Evolutionary conservation across 1,140 invertebrate species (phyloP).

Genomic region (Littorina saxatilis): DNA sequence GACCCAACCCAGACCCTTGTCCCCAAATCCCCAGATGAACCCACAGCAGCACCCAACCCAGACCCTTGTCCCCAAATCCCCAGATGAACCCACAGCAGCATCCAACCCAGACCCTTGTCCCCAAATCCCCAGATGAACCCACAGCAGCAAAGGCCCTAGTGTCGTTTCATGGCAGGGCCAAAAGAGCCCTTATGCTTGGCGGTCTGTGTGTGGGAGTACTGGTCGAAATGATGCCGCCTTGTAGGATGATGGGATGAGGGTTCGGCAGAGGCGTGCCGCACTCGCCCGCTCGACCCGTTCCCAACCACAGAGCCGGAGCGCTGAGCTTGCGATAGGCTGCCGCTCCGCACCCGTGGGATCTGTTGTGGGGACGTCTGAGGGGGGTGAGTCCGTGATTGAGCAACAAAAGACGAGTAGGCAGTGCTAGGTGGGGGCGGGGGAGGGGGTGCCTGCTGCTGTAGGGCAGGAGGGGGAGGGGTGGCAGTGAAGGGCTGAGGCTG

Average conservation of each 20-base stretch:
- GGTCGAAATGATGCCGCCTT: background rate
- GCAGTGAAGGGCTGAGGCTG: conserved; percentile 21
- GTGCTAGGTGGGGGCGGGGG: conserved; percentile 31
- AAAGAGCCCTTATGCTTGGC: background rate
- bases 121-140: too few relatives aligned
- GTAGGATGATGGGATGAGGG: background rate
- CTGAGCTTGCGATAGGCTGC: background rate
- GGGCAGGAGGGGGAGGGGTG: too few relatives aligned
- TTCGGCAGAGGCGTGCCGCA: background rate
- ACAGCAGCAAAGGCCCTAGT: background rate
- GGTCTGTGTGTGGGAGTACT: background rate
- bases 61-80: too few relatives aligned
- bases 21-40: too few relatives aligned
- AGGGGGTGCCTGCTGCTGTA: conserved; percentile 11
- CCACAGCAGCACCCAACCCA: too few relatives aligned
- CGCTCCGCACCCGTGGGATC: background rate
- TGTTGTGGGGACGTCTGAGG: background rate
- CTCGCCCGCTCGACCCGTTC: background rate
- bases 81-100: too few relatives aligned
- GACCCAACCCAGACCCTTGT: too few relatives aligned
- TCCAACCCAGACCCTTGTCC: too few relatives aligned
- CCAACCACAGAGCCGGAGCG: background rate
- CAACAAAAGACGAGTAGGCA: conserved; percentile 29
- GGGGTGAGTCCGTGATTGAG: conserved; percentile 33
- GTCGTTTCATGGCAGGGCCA: background rate